These are phyloP conservation scores for Acanthosepion pharaonis DNA, from an alignment of 2,888 invertebrate genomes.

Conservation along the genomic window DNA sequence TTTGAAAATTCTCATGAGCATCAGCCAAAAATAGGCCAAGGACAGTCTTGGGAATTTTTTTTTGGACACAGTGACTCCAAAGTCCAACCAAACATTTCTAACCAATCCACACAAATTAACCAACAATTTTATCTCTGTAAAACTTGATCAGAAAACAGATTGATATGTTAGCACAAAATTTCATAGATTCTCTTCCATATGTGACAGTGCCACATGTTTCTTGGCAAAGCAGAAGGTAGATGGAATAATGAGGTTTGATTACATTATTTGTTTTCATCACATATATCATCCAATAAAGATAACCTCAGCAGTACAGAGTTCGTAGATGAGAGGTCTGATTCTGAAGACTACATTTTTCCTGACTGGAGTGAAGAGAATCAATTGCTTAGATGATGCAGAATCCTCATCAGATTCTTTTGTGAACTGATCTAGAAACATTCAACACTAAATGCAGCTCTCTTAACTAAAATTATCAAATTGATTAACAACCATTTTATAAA, in stretches of 20 bases:
- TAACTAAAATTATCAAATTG: slow-evolving; percentile 64
- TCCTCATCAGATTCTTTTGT: slow-evolving; percentile 48
- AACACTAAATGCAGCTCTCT: slow-evolving; percentile 57
- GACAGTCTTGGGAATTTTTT: slow-evolving; percentile 16
- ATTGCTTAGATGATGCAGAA: slow-evolving; percentile 54
- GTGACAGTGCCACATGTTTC: slow-evolving; percentile 53
- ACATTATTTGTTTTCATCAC: background rate
- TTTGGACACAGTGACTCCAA: slow-evolving; percentile 33
- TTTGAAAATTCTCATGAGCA: slow-evolving; percentile 62
- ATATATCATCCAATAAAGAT: background rate
- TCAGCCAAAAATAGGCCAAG: slow-evolving; percentile 53
- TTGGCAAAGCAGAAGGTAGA: slow-evolving; percentile 66
- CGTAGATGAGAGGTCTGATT: background rate
- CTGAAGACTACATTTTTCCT: slow-evolving; percentile 13
- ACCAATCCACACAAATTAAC: background rate
- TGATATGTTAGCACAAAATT: background rate
- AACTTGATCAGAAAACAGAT: slow-evolving; percentile 5
- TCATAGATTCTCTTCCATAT: background rate
- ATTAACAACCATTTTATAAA: slow-evolving; percentile 54
- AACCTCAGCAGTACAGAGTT: background rate
- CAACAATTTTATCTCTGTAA: slow-evolving; percentile 33
- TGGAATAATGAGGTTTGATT: slow-evolving; percentile 59
- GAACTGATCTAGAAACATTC: slow-evolving; percentile 56
- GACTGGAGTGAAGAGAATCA: slow-evolving; percentile 59
- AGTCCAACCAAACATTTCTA: background rate